phyloP scores from a whole-genome alignment of 2,888 invertebrate genomes.

The Synergus umbraculus region DNA sequence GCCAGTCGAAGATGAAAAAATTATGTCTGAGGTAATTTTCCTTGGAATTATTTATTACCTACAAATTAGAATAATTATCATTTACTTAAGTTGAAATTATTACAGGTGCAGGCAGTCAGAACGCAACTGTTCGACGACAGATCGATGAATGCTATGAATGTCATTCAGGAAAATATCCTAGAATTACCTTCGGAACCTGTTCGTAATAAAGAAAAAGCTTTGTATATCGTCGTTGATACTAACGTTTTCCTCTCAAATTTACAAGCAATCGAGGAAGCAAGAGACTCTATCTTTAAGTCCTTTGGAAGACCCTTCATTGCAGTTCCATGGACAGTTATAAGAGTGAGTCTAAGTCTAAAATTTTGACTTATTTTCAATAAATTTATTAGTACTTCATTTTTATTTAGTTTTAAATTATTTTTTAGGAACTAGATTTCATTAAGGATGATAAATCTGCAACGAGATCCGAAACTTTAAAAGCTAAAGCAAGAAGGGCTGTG shows the following conservation, averaged over 20 bases:
- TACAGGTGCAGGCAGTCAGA: conserved; percentile 68
- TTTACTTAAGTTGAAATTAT: background rate
- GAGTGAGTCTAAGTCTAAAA: conserved; percentile 56
- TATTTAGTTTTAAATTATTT: conserved; percentile 43
- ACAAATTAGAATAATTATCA: background rate
- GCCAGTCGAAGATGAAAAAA: conserved; percentile 71
- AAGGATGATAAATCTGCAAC: conserved; percentile 67
- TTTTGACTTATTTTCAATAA: background rate
- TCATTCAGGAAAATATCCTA: conserved; percentile 58
- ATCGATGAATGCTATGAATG: conserved; percentile 40
- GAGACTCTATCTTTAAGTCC: conserved; percentile 63
- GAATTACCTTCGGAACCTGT: conserved; percentile 49
- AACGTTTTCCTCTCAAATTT: conserved; percentile 75
- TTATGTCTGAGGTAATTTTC: conserved; percentile 66
- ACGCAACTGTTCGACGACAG: conserved; percentile 60
- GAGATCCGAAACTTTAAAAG: conserved; percentile 58
- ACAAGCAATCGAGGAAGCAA: conserved; percentile 64
- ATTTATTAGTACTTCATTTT: background rate
- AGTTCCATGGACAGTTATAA: conserved; percentile 74
- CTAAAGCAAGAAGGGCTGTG: conserved; percentile 70
- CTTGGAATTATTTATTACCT: conserved; percentile 37
- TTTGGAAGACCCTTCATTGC: conserved; percentile 70
- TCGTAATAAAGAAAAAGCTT: conserved; percentile 49
- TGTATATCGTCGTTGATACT: conserved; percentile 75
- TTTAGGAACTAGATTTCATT: conserved; percentile 74